Base-by-base conservation (phyloP, 1,140 invertebrate genomes). In the Bombus cullumanus region DNA sequence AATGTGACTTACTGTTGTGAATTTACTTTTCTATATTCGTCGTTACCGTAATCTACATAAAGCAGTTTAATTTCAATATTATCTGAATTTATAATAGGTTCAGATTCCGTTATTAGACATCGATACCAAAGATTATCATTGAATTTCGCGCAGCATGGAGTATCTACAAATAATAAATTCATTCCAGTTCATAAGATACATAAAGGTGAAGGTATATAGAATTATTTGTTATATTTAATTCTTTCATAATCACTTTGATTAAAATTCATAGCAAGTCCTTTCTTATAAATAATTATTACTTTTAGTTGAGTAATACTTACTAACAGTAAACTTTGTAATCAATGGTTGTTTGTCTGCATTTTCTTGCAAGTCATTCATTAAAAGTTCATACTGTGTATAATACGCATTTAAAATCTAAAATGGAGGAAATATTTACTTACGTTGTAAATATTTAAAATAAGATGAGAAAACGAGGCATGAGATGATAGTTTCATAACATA, bases 11-110 rank as follows among this genome's bases (percentile, higher is more conserved):
- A 93, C 92, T 89, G 47, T 41, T 77, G 31, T 13, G 64, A 39
- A 66, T 87, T 39, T 6, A 88, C 13, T 59, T 66, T 59, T 76
- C 28, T 84, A 12, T 76, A 71, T 86, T 96, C 96, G 76, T 94
- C 92, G 82, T 97, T 97, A 0, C 97, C 97, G 87, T 96, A 97
- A 91, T 97, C 97, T 3, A 97, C 93, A 88, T 96, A 97, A 81
- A 95, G 91, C 3, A 97, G 95, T 9, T 94, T 87, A 81, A 96
- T 57, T 15, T 53, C 13, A 31, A 66, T 68, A 1, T 39, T n/a
- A 3, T 66, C 31, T 37, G 47, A 66, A 78, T 72, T 2, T 64
- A 22, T 1, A 43, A 37, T 68, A 34, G 57, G 34, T 34, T 81
- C n/a, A 22, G 39, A 66, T 95, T 95, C 92, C 34, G 94, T 53